These are phyloP conservation scores for Ailuropoda melanoleuca DNA, from an alignment of 2,113 vertebrate species.

Conservation along the genomic window DNA sequence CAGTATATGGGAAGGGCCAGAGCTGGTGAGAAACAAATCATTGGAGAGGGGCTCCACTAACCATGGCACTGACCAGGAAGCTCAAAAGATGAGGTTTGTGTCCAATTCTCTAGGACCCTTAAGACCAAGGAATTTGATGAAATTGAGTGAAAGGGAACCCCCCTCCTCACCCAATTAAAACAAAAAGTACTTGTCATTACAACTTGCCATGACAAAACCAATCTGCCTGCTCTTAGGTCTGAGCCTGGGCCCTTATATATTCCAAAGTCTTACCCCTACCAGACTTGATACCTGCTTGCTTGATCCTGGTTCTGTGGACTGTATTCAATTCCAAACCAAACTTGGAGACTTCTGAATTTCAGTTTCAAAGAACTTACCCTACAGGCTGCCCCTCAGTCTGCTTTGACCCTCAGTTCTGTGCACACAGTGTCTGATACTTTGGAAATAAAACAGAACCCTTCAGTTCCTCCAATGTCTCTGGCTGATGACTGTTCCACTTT, in stretches of 20 bases:
- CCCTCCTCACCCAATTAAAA: background rate
- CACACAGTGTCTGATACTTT: background rate
- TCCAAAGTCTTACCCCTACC: background rate
- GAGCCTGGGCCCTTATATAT: background rate
- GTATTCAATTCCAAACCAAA: background rate
- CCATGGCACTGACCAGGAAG: background rate
- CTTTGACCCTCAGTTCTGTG: background rate
- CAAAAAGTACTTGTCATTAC: background rate
- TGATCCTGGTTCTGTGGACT: background rate
- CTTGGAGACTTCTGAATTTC: background rate
- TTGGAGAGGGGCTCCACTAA: background rate
- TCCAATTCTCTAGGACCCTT: background rate
- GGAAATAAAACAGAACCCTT: background rate
- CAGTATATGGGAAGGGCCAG: background rate
- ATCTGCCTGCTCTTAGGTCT: background rate
- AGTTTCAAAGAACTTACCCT: background rate
- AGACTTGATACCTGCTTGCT: background rate
- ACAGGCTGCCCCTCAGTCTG: background rate
- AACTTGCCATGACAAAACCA: background rate
- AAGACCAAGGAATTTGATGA: background rate
- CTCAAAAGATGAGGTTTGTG: background rate
- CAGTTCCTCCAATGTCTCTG: background rate
- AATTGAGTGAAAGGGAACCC: background rate
- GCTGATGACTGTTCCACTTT: background rate
- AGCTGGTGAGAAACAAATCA: no score